phyloP scores from a whole-genome alignment of 2,797 vertebrate genomes.

The Dendrocincla tyrannina region DNA sequence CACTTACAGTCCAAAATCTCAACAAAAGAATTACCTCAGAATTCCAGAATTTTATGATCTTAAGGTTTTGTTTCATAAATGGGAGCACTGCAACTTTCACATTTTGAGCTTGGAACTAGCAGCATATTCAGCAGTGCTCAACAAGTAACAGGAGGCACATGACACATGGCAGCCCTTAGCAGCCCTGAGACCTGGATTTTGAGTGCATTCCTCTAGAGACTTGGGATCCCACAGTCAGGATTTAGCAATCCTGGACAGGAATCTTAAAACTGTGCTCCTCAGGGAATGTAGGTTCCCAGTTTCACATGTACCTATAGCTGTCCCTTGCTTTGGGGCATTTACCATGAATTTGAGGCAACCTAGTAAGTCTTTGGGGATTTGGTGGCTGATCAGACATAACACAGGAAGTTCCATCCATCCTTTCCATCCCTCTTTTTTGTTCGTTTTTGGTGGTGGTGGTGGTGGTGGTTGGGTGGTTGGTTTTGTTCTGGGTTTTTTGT shows the following conservation, averaged over 20 bases:
- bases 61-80: neutral
- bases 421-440: no score
- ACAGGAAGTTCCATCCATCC: neutral
- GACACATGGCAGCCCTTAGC: neutral
- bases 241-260: neutral
- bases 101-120: neutral
- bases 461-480: no score
- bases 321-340: neutral
- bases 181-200: neutral
- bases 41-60: neutral
- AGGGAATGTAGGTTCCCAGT: neutral
- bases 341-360: neutral
- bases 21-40: neutral
- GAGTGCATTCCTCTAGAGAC: no score
- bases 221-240: neutral
- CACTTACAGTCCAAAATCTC: neutral
- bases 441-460: no score
- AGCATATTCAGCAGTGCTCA: neutral
- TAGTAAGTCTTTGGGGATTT: neutral
- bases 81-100: neutral
- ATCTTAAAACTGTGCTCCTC: neutral
- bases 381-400: neutral
- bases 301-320: no score
- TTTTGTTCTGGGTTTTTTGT: neutral
- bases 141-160: accelerated